Evolutionary conservation across 2,797 vertebrate genomes (phyloP), one percentile per base, ranked within the genome.

Genomic region (Heterohyrax brucei): DNA sequence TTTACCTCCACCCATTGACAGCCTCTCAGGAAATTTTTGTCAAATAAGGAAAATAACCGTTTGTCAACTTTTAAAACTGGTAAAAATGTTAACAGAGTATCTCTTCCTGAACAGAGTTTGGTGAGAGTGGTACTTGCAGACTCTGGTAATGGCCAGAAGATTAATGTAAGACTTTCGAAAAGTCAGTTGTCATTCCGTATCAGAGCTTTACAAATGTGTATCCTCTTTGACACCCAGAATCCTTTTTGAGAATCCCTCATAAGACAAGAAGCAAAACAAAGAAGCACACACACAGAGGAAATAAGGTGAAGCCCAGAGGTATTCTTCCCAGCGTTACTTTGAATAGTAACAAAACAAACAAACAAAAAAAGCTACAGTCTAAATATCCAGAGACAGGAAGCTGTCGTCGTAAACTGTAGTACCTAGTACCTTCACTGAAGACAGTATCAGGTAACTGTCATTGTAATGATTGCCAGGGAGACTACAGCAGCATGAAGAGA

Each of bases 11-110:
- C 44, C 28, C n/a, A 68, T 66, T 66, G 80, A 5, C 44, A 73
- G 24, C 68, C 33, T 78, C n/a, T 50, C 26, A 68, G n/a, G 86
- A 93, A 70, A 77, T 62, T 91, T 95, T 84, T 90, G 50, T 86
- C 28, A 19, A 59, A 73, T 68, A 70, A 89, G 70, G 70, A 68
- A 82, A 95, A 77, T 66, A 83, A 46, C 10, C 19, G 13, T 73
- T 82, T 50, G 46, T 30, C 90, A 13, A 90, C 44, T 56, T 85
- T 64, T 68, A n/a, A 16, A 84, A 19, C 82, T 61, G 53, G 10
- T 46, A 56, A 72, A 33, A 46, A 68, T 18, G 46, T 78, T 77
- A 73, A 33, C 24, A 79, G 18, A 68, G n/a, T 94, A 84, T 72
- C 33, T 16, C 16, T 33, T 90, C 19, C 5, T 76, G 59, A 64